These are phyloP conservation scores for Chironomus tepperi DNA, from an alignment of 1,140 invertebrate species.

Conservation along the genomic window DNA sequence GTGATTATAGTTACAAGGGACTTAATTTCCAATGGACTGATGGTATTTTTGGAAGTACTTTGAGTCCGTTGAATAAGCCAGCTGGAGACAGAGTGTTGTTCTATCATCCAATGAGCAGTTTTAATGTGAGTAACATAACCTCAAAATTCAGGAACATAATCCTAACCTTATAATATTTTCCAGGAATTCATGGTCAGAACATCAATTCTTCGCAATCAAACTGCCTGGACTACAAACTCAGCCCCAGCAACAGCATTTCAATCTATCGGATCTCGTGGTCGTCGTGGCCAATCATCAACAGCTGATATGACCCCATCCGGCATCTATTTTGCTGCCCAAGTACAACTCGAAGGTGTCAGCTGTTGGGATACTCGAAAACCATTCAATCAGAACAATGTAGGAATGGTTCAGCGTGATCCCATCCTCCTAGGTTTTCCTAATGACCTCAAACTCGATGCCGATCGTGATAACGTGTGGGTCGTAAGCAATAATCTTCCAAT, in stretches of 20 bases:
- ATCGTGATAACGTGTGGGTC: slow-evolving; percentile 59
- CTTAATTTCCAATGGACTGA: slow-evolving; percentile 72
- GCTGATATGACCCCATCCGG: slow-evolving; percentile 59
- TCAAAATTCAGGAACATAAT: not conserved
- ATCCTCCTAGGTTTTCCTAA: slow-evolving; percentile 64
- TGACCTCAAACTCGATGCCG: slow-evolving; percentile 64
- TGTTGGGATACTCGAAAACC: slow-evolving; percentile 71
- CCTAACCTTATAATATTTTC: slow-evolving; percentile 1
- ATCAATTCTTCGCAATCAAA: slow-evolving; percentile 51
- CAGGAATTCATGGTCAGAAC: slow-evolving; percentile 62
- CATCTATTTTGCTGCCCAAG: slow-evolving; percentile 69
- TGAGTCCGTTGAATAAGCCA: slow-evolving; percentile 50
- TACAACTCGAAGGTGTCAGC: slow-evolving; percentile 59
- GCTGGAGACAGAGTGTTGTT: slow-evolving; percentile 52
- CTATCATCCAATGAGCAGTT: slow-evolving; percentile 73
- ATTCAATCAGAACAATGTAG: slow-evolving; percentile 52
- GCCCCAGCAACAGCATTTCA: slow-evolving; percentile 47
- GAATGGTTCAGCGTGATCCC: slow-evolving; percentile 49
- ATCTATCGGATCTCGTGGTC: slow-evolving; percentile 52
- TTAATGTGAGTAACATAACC: slow-evolving; percentile 35
- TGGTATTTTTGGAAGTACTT: slow-evolving; percentile 65
- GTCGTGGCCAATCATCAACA: slow-evolving; percentile 58
- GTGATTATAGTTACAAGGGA: slow-evolving; percentile 58
- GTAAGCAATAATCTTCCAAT: slow-evolving; percentile 63
- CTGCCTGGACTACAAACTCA: slow-evolving; percentile 41